A percentile compares a stretch with the other conserved stretches of the same genome.
phyloP scores from a whole-genome alignment of 2,113 vertebrate species.

The Percopsis transmontana region DNA sequence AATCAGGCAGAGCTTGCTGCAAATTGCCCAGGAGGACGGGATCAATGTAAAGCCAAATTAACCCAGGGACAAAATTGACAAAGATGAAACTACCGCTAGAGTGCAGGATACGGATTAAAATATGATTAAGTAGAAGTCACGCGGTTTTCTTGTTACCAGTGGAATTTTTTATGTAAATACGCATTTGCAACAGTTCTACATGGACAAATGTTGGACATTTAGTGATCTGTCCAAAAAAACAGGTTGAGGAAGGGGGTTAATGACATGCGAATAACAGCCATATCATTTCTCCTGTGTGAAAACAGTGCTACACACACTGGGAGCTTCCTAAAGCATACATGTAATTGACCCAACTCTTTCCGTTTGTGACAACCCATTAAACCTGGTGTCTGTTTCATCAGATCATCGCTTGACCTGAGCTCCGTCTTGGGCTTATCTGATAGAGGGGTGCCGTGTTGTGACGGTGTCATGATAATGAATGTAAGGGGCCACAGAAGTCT shows the following conservation, averaged over 20 bases:
- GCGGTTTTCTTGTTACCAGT: slow-evolving; percentile 34
- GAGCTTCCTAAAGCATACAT: slow-evolving; percentile 19
- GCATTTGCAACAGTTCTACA: slow-evolving; percentile 41
- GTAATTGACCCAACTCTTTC: slow-evolving; percentile 24
- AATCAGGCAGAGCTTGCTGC: slow-evolving; percentile 65
- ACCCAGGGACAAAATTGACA: slow-evolving; percentile 62
- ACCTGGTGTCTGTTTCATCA: slow-evolving; percentile 33
- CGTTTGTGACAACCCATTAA: slow-evolving; percentile 46
- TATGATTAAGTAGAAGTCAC: slow-evolving; percentile 50
- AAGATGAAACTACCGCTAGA: slow-evolving; percentile 64
- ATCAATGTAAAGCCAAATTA: slow-evolving; percentile 71
- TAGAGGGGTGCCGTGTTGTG: slow-evolving; percentile 57
- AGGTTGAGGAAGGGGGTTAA: too few relatives aligned
- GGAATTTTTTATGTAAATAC: background rate
- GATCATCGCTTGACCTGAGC: slow-evolving; percentile 37
- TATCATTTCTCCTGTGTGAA: background rate
- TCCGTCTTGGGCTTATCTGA: slow-evolving; percentile 49
- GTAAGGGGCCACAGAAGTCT: slow-evolving; percentile 60
- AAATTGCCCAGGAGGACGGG: slow-evolving; percentile 63
- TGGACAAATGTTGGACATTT: slow-evolving; percentile 20
- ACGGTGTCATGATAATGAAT: slow-evolving; percentile 69
- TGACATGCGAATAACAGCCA: background rate
- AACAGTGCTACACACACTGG: background rate
- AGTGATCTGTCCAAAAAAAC: background rate
- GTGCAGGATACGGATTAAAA: slow-evolving; percentile 60